These are phyloP conservation scores for Papilio polyxenes DNA, from an alignment of 1,140 invertebrate species.

Conservation along the genomic window DNA sequence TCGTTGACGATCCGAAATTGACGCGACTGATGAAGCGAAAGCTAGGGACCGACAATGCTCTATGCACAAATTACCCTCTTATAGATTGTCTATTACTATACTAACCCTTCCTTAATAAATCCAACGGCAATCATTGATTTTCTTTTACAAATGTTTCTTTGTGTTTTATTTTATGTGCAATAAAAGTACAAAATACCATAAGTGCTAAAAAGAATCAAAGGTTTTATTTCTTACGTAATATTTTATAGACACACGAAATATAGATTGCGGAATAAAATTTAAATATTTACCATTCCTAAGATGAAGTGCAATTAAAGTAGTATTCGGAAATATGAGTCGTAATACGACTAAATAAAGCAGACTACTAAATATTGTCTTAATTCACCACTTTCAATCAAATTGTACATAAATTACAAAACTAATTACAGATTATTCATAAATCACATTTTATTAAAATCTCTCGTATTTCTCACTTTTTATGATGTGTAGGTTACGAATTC, in stretches of 20 bases:
- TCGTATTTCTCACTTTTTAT: too few relatives aligned
- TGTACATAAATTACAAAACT: too few relatives aligned
- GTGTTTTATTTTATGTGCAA: slow-evolving; percentile 23
- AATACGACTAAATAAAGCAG: too few relatives aligned
- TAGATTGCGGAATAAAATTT: not conserved
- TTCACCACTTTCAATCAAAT: too few relatives aligned
- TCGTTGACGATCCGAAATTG: slow-evolving; percentile 75
- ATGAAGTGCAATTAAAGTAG: not conserved
- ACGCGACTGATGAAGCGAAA: slow-evolving; percentile 74
- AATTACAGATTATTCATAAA: too few relatives aligned
- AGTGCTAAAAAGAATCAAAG: not conserved
- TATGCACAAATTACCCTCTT: slow-evolving; percentile 40
- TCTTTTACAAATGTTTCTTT: not conserved
- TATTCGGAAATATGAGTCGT: too few relatives aligned
- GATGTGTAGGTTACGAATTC: not conserved
- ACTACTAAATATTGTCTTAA: too few relatives aligned
- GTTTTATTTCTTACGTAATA: not conserved
- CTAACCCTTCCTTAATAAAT: slow-evolving; percentile 39
- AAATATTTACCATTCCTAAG: not conserved
- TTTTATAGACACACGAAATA: not conserved
- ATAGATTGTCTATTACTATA: slow-evolving; percentile 27
- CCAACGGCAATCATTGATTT: slow-evolving; percentile 41
- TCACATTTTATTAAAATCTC: too few relatives aligned
- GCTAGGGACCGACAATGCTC: slow-evolving; percentile 58
- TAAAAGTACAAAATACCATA: not conserved